These are phyloP conservation scores for Helicoverpa assulta DNA, from an alignment of 2,888 invertebrate species.

Conservation along the genomic window DNA sequence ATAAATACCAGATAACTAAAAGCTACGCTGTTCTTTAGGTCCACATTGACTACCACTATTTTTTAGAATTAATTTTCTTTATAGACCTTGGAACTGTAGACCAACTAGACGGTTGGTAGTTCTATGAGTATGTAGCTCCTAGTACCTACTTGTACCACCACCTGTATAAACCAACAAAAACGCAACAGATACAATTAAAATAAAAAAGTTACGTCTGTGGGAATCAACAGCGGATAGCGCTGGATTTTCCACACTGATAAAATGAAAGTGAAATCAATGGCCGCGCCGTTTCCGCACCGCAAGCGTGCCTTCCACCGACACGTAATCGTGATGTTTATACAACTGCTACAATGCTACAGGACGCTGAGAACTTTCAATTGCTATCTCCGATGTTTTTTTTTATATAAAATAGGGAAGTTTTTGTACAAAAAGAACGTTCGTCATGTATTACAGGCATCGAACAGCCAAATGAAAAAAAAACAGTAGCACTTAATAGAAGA, in stretches of 20 bases:
- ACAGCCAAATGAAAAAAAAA: too few species aligned
- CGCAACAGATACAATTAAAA: slow-evolving; percentile 44
- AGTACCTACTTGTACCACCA: background rate
- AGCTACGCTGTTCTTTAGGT: too few species aligned
- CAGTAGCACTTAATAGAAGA: too few species aligned
- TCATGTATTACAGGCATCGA: too few species aligned
- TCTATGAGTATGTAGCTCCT: too few species aligned
- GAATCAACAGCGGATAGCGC: slow-evolving; percentile 60
- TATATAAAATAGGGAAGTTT: too few species aligned
- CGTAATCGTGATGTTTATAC: slow-evolving; percentile 69
- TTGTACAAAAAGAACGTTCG: too few species aligned
- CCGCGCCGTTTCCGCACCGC: slow-evolving; percentile 76
- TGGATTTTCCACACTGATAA: slow-evolving; percentile 79
- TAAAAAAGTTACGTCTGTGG: slow-evolving; percentile 53
- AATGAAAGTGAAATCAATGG: slow-evolving; percentile 84
- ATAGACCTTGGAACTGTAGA: too few species aligned
- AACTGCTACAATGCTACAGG: slow-evolving; percentile 37
- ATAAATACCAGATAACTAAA: too few species aligned
- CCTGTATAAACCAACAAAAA: slow-evolving; percentile 24
- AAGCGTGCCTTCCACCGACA: slow-evolving; percentile 61
- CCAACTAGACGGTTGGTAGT: background rate
- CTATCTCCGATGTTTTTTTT: background rate
- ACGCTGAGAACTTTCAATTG: slow-evolving; percentile 35
- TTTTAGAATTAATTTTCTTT: too few species aligned
- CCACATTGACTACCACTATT: too few species aligned